Conservation (phyloP, 2,888 invertebrate genomes). For the Scelioninae gen. 1 region DNA sequence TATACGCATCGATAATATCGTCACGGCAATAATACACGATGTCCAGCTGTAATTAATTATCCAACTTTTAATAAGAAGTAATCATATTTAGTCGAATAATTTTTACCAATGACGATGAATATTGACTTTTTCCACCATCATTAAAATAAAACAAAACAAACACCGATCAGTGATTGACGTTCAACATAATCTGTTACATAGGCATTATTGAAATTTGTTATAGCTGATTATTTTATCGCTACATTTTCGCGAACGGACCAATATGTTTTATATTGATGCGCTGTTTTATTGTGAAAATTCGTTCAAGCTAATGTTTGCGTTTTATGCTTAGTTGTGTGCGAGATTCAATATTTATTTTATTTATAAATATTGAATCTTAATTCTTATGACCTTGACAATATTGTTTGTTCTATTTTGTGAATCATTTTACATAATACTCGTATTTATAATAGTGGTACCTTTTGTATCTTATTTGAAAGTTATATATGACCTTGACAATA, state of each 20-base stretch:
- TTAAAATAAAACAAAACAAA: slow-evolving; percentile 9
- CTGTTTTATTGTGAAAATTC: not conserved
- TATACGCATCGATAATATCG: slow-evolving; percentile 73
- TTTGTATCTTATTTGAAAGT: no score
- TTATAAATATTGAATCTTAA: no score
- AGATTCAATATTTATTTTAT: no score
- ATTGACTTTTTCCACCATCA: slow-evolving; percentile 22
- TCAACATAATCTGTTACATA: not conserved
- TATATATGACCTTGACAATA: no score
- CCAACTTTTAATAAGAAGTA: slow-evolving; percentile 66
- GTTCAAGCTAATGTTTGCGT: no score
- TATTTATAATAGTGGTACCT: no score
- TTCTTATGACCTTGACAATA: no score
- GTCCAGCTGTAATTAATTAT: slow-evolving; percentile 69
- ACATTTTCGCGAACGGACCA: not conserved
- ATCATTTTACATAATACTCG: no score
- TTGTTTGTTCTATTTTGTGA: no score
- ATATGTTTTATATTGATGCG: not conserved
- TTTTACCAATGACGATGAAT: slow-evolving; percentile 17
- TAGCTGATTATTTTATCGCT: not conserved
- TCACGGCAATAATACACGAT: slow-evolving; percentile 67
- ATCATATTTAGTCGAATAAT: slow-evolving; percentile 37
- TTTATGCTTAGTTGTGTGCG: no score
- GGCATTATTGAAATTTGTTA: not conserved
- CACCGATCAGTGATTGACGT: not conserved